These are phyloP conservation scores for Gadopsis bispinosus DNA, from an alignment of 2,797 vertebrate species.

Conservation along the genomic window DNA sequence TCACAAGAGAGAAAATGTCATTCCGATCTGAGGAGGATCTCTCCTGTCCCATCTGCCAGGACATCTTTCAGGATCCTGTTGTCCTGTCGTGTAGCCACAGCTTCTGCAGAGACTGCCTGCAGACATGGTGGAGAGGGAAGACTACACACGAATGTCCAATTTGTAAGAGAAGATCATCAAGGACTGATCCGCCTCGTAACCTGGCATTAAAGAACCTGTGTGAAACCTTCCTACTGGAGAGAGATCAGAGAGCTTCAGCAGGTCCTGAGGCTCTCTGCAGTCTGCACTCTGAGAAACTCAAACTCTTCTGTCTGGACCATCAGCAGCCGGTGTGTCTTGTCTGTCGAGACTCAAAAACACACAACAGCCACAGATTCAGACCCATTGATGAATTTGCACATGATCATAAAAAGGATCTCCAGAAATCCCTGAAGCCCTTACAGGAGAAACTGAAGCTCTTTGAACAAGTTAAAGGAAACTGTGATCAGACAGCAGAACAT, in stretches of 20 bases:
- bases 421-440: constrained; percentile 9
- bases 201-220: constrained; percentile 39
- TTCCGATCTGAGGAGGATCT: constrained; percentile 25
- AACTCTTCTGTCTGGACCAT: constrained; percentile 55
- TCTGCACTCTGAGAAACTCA: constrained; percentile 42
- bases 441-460: constrained; percentile 26
- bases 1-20: constrained; percentile 36
- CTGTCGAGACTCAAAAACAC: constrained; percentile 54
- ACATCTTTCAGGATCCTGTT: constrained; percentile 46
- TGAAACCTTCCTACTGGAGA: constrained; percentile 15
- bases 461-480: constrained; percentile 22
- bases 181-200: constrained; percentile 24
- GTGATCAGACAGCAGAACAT: constrained; percentile 15
- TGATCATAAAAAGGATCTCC: constrained; percentile 32
- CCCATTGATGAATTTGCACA: constrained; percentile 42
- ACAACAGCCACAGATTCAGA: constrained; percentile 46
- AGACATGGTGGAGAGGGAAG: constrained; percentile 43
- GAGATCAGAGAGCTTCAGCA: neutral
- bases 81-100: constrained; percentile 59
- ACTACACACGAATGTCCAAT: constrained; percentile 28
- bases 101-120: constrained; percentile 54
- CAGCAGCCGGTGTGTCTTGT: constrained; percentile 42
- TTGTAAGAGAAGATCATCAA: constrained; percentile 35
- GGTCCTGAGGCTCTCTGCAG: constrained; percentile 14
- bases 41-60: constrained; percentile 37